Conservation (phyloP, 1,140 invertebrate genomes). For the Philotrypesis tridentata region DNA sequence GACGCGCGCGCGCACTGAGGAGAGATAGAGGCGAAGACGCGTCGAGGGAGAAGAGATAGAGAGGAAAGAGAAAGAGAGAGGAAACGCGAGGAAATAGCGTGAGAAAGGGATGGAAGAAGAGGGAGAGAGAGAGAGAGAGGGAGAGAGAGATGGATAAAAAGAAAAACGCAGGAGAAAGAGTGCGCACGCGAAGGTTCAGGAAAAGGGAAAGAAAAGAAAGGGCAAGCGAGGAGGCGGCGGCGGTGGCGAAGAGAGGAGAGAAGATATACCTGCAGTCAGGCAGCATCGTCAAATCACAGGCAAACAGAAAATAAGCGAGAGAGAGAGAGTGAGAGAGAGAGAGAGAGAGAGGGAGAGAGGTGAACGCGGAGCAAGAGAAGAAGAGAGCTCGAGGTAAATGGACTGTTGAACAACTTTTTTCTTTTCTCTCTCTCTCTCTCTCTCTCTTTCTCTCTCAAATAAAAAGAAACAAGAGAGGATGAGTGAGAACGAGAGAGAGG, state of each 20-base stretch:
- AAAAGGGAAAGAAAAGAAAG: constrained; percentile 49
- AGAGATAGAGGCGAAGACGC: background rate
- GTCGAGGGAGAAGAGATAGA: background rate
- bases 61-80: background rate
- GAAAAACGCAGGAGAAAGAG: constrained; percentile 6
- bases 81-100: constrained; percentile 41
- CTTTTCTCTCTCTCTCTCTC: constrained; percentile 18
- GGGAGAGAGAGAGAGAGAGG: background rate
- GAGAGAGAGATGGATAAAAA: background rate
- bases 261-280: constrained; percentile 41
- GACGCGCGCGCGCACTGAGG: background rate
- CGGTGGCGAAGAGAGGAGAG: background rate
- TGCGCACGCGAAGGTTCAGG: constrained; percentile 29
- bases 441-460: background rate
- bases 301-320: constrained; percentile 47
- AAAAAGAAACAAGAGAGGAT: constrained; percentile 7
- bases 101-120: constrained; percentile 24
- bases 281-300: constrained; percentile 51
- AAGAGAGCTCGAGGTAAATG: constrained; percentile 47
- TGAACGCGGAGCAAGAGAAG: background rate
- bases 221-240: constrained; percentile 14
- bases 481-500: background rate
- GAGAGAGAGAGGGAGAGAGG: background rate
- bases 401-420: constrained; percentile 51
- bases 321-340: constrained; percentile 2